These are phyloP conservation scores for Vulpes lagopus DNA, from an alignment of 2,113 vertebrate species.

Conservation along the genomic window DNA sequence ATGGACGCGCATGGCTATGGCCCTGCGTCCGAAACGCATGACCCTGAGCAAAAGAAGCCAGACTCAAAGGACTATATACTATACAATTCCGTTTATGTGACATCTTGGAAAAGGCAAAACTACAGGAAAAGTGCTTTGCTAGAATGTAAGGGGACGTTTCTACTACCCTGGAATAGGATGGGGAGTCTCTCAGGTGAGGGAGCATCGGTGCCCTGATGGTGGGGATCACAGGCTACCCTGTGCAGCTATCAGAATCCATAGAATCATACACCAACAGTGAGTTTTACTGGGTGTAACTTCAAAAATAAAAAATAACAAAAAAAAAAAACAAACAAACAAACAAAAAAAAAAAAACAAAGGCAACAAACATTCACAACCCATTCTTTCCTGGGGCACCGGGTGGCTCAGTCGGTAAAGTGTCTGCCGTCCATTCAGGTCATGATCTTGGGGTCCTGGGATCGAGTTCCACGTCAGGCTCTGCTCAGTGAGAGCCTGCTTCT, in stretches of 20 bases:
- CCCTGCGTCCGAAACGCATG: rapidly evolving
- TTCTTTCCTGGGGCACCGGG: neutral
- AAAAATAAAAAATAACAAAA: neutral
- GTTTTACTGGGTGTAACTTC: neutral
- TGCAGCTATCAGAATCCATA: neutral
- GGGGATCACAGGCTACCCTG: neutral
- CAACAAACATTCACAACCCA: neutral
- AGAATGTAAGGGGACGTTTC: neutral
- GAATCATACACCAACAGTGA: neutral
- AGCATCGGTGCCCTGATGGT: neutral
- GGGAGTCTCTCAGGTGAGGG: neutral
- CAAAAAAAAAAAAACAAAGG: neutral
- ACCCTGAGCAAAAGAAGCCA: neutral
- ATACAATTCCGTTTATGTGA: neutral
- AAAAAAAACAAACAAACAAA: too few species aligned
- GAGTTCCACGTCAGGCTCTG: too few species aligned
- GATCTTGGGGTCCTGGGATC: too few species aligned
- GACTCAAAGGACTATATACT: neutral
- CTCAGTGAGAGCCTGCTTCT: too few species aligned
- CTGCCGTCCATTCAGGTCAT: too few species aligned
- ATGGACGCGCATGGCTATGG: rapidly evolving
- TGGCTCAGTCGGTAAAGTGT: too few species aligned
- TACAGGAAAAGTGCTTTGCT: neutral
- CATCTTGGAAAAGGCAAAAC: neutral
- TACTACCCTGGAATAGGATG: too few species aligned